A percentile compares a stretch with the other conserved stretches of the same genome.
These are phyloP conservation scores for Tiliacea citrago DNA, from an alignment of 2,888 invertebrate species.

Conservation along the genomic window DNA sequence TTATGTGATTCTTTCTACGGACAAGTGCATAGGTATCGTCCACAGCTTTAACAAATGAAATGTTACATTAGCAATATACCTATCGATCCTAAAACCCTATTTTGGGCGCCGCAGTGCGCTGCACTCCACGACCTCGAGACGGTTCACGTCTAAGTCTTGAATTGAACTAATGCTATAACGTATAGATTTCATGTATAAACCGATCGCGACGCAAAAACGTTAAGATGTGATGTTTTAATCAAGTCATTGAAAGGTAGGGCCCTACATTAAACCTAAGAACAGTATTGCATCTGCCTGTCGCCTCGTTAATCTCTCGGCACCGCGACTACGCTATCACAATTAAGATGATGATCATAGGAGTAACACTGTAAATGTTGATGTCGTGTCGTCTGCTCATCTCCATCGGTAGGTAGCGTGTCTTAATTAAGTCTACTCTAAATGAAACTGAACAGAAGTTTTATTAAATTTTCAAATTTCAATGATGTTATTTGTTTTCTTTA, in stretches of 20 bases:
- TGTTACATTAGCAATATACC: conserved; percentile 75
- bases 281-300: background rate
- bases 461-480: conserved; percentile 89
- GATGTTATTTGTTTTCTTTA: conserved; percentile 66
- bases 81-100: conserved; percentile 73
- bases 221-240: background rate
- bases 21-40: conserved; percentile 70
- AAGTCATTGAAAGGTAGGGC: background rate
- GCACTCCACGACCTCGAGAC: background rate
- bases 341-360: background rate
- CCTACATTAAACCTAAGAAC: no score
- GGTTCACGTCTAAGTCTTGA: background rate
- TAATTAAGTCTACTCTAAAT: conserved; percentile 83
- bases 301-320: background rate
- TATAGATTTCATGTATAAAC: conserved; percentile 10
- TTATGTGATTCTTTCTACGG: conserved; percentile 64
- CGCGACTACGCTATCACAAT: background rate
- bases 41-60: conserved; percentile 75
- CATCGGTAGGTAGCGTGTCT: conserved; percentile 83
- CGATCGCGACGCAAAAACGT: background rate
- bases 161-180: conserved; percentile 20
- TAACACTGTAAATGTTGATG: conserved; percentile 60
- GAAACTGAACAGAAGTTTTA: conserved; percentile 87
- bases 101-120: conserved; percentile 19
- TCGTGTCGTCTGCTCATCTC: conserved; percentile 79